These are phyloP conservation scores for Calephelis virginiensis DNA, from an alignment of 1,140 invertebrate genomes.

Conservation along the genomic window DNA sequence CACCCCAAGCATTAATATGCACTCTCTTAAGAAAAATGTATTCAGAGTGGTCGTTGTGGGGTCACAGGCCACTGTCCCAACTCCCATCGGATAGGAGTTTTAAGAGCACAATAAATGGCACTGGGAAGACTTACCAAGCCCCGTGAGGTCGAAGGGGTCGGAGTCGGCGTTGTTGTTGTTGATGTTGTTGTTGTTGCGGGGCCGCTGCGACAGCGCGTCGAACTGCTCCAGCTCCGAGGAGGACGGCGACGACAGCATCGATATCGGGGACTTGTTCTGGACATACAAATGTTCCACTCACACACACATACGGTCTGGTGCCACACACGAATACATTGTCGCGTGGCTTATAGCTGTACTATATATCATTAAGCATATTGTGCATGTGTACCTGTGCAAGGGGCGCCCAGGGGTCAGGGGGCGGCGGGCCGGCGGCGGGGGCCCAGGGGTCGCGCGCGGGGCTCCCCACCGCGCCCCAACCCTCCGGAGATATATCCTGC, in stretches of 20 bases:
- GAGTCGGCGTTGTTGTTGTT: conserved; percentile 59
- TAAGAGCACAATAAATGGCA: too few relatives aligned
- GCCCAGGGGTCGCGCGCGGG: conserved; percentile 51
- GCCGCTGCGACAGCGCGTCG: conserved; percentile 87
- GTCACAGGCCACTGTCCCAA: too few relatives aligned
- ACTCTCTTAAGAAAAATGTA: too few relatives aligned
- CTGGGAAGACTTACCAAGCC: conserved; percentile 61
- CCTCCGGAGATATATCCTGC: too few relatives aligned
- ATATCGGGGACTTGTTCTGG: conserved; percentile 57
- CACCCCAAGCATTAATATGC: too few relatives aligned
- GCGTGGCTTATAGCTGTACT: too few relatives aligned
- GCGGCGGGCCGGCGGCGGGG: conserved; percentile 36
- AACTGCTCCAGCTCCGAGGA: conserved; percentile 90
- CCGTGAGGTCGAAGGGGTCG: conserved; percentile 86
- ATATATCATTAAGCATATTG: too few relatives aligned
- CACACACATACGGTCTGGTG: too few relatives aligned
- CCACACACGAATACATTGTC: too few relatives aligned
- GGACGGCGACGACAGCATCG: conserved; percentile 78
- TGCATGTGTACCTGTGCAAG: conserved; percentile 39
- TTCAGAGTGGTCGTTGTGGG: too few relatives aligned
- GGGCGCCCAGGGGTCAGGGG: conserved; percentile 53
- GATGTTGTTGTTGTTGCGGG: conserved; percentile 40
- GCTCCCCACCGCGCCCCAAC: too few relatives aligned
- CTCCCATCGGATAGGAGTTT: too few relatives aligned
- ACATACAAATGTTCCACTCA: conserved; percentile 25